These are phyloP conservation scores for Eupeodes corollae DNA, from an alignment of 1,140 invertebrate genomes.

Conservation along the genomic window DNA sequence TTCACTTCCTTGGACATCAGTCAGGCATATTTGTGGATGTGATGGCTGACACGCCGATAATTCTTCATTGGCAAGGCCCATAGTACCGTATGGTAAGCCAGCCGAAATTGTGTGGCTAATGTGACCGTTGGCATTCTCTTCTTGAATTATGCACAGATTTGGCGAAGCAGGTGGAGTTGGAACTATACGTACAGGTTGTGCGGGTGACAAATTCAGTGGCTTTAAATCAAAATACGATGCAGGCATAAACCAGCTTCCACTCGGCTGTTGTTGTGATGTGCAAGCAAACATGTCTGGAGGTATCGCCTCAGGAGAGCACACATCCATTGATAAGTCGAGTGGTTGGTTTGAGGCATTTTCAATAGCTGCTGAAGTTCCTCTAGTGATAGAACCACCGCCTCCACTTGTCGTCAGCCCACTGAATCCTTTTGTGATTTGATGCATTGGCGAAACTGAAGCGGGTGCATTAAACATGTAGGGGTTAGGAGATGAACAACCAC, in stretches of 20 bases:
- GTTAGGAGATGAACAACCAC: constrained; percentile 29
- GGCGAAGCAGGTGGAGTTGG: constrained; percentile 37
- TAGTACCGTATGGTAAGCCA: constrained; percentile 24
- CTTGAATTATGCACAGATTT: constrained; percentile 76
- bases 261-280: constrained; percentile 5
- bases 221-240: constrained; percentile 38
- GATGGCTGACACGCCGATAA: constrained; percentile 25
- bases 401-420: constrained; percentile 47
- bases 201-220: constrained; percentile 47
- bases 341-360: constrained; percentile 28
- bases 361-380: constrained; percentile 49
- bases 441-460: constrained; percentile 23
- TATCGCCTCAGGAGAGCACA: constrained; percentile 9
- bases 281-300: constrained; percentile 7
- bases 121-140: constrained; percentile 47
- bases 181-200: constrained; percentile 35
- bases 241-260: constrained; percentile 31
- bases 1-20: constrained; percentile 76
- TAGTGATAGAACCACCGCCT: constrained; percentile 60
- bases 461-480: constrained; percentile 19
- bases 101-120: constrained; percentile 31
- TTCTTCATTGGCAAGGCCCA: constrained; percentile 12
- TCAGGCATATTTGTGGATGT: constrained; percentile 79
- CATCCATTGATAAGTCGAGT: constrained; percentile 33
- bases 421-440: constrained; percentile 42